Percentiles rank a stretch among this genome's conserved stretches.
Conservation (phyloP, 2,113 vertebrate genomes). For the Catharus fuscescens region DNA sequence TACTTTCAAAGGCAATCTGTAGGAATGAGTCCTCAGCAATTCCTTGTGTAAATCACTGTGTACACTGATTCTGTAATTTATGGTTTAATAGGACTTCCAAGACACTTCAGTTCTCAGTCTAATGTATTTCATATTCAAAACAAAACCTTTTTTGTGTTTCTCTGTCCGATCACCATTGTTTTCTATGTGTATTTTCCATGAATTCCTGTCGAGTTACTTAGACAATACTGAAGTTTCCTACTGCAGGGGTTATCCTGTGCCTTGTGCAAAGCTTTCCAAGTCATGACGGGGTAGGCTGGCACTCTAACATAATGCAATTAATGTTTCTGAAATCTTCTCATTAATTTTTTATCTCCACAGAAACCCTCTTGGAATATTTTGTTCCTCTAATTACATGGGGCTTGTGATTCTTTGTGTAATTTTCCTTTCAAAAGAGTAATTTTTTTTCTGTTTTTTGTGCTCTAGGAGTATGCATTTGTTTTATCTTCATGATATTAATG, state of each 20-base stretch:
- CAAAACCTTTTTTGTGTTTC: background rate
- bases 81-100: background rate
- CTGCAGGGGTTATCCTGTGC: background rate
- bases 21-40: background rate
- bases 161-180: background rate
- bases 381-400: background rate
- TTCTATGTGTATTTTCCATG: background rate
- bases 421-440: background rate
- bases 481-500: background rate
- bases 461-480: background rate
- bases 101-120: background rate
- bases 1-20: background rate
- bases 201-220: background rate
- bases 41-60: background rate
- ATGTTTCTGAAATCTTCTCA: background rate
- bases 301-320: background rate
- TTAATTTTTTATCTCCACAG: background rate
- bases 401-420: background rate
- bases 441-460: background rate
- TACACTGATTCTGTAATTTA: background rate
- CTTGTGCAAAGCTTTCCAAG: background rate
- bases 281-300: rapidly evolving
- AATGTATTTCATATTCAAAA: background rate
- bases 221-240: background rate
- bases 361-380: background rate